Evolutionary conservation across 2,888 invertebrate species (phyloP), one percentile per base, ranked within the genome.

Genomic region (Cataglyphis livida): DNA sequence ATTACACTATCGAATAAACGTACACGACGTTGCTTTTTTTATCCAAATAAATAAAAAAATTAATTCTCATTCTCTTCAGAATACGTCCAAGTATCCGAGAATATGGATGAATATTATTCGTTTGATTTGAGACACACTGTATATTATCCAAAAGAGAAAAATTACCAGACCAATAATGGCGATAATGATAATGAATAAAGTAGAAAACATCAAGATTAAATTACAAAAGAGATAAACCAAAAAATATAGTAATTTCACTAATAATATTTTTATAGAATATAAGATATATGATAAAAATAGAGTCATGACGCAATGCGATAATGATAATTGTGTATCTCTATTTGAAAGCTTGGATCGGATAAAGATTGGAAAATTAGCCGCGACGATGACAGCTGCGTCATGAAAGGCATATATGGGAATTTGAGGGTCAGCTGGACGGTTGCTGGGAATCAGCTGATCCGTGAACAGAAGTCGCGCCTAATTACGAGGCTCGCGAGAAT

Each of bases 361-460:
- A 74, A 54, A 57, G 32, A 74, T 82, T 82, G 85, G 87, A 87
- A 88, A 88, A 88, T 85, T 73, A 84, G 66, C 25, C 25, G 73
- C 28, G 75, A 59, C 75, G 64, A 32, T 61, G 62, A 64, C 62
- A 61, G 59, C 62, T 62, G 44, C 57, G 28, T 25, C 38, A 21
- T 41, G 76, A 25, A 57, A 54, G 57, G 25, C 57, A 64, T 57
- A 71, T 38, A 21, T 65, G 81, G 70, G 83, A 85, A 88, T 86
- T 88, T 84, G 83, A 84, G 81, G 84, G 90, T 85, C 89, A 90
- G 88, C 89, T 89, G 89, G 81, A 15, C 57, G 61, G 79, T 85
- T 79, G 86, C 79, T 83, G 87, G 61, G 90, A 88, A 88, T 89
- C 89, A 89, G 90, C 89, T 90, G 90, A 88, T 86, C 87, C 81